phyloP scores from a whole-genome alignment of 2,797 vertebrate species.

The Oophaga sylvatica region DNA sequence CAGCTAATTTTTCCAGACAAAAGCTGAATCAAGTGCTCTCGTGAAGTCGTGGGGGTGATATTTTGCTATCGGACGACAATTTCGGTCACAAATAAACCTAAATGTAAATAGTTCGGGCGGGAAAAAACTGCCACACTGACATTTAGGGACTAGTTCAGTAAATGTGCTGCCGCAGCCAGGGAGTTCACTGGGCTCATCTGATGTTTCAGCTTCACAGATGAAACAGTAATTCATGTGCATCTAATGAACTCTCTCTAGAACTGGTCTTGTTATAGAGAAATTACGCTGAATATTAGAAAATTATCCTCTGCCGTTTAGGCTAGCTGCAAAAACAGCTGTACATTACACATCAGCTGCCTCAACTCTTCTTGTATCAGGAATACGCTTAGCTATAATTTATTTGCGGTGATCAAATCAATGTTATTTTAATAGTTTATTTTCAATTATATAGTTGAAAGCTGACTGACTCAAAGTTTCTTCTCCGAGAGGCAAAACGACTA shows the following conservation, averaged over 20 bases:
- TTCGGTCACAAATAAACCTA: conserved; percentile 73
- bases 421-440: background rate
- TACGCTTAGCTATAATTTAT: background rate
- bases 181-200: conserved; percentile 72
- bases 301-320: conserved; percentile 19
- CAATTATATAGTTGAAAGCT: background rate
- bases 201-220: conserved; percentile 77
- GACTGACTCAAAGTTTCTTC: background rate
- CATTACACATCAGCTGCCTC: conserved; percentile 11
- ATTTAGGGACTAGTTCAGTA: conserved; percentile 73
- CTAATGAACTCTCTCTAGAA: conserved; percentile 43
- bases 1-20: conserved; percentile 64
- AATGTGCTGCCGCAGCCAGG: conserved; percentile 65
- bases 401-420: background rate
- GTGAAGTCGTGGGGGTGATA: conserved; percentile 83
- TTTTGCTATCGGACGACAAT: conserved; percentile 78
- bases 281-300: conserved; percentile 51
- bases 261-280: conserved; percentile 32
- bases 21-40: conserved; percentile 79
- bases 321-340: conserved; percentile 31
- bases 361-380: background rate
- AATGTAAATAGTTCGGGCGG: conserved; percentile 64
- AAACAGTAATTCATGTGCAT: conserved; percentile 73
- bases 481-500: background rate
- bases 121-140: conserved; percentile 68